Conservation (phyloP, 2,113 vertebrate genomes). For the Elephas maximus region DNA sequence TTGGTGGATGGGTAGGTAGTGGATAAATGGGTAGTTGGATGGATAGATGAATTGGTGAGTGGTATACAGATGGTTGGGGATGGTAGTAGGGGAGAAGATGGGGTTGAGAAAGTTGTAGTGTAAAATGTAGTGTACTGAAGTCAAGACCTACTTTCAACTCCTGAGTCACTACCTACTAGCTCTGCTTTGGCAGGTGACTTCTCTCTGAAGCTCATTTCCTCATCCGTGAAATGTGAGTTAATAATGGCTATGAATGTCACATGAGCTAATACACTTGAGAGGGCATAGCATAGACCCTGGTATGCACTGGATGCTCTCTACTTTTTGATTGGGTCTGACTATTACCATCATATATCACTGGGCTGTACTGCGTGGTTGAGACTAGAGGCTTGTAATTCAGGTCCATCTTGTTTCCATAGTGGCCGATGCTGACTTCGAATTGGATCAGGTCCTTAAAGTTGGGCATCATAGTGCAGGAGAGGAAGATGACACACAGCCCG, state of each 20-base stretch:
- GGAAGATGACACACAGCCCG: conserved; percentile 87
- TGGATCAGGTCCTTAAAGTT: conserved; percentile 82
- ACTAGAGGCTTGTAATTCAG: conserved; percentile 83
- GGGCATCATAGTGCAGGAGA: conserved; percentile 88
- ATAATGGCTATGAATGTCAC: not conserved
- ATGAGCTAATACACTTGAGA: not conserved
- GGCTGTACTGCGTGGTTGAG: conserved; percentile 83
- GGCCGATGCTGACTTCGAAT: conserved; percentile 89
- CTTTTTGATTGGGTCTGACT: not conserved
- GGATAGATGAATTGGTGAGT: not conserved
- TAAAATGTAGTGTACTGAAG: not conserved
- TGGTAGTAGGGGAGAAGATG: not conserved
- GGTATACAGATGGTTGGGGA: not conserved
- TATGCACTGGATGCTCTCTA: not conserved
- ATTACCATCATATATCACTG: conserved; percentile 85
- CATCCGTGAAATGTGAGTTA: not conserved
- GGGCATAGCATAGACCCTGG: not conserved
- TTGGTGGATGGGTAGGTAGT: not conserved
- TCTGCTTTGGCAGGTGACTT: not conserved
- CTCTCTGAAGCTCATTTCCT: not conserved
- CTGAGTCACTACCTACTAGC: not conserved
- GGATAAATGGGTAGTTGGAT: not conserved
- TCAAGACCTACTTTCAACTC: not conserved
- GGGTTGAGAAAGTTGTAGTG: not conserved
- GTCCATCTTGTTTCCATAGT: conserved; percentile 85